Percentiles rank a stretch among this genome's conserved stretches.
Evolutionary conservation across 2,888 invertebrate species (phyloP).

Genomic region (Arge pagana): DNA sequence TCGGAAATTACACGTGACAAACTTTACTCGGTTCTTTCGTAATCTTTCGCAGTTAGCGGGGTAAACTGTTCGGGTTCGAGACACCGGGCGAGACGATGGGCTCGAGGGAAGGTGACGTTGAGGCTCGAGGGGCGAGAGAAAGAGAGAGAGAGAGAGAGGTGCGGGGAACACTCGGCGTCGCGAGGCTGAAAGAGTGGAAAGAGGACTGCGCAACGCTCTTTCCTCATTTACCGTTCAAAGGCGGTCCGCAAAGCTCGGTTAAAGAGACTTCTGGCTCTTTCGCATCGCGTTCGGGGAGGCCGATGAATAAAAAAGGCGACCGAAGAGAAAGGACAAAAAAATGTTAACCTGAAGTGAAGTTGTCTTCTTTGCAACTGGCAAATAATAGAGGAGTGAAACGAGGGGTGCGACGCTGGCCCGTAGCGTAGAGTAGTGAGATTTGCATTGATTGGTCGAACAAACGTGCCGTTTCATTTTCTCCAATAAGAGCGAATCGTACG

Average conservation of each 20-base stretch:
- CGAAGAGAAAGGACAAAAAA: slow-evolving; percentile 29
- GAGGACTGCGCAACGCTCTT: slow-evolving; percentile 28
- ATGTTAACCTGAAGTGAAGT: slow-evolving; percentile 28
- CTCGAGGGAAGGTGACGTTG: neutral
- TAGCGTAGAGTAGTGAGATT: too few relatives aligned
- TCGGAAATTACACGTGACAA: slow-evolving; percentile 22
- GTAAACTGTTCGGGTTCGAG: slow-evolving; percentile 16
- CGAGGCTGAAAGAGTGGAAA: slow-evolving; percentile 27
- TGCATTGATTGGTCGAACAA: slow-evolving; percentile 23
- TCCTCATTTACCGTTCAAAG: slow-evolving; percentile 36
- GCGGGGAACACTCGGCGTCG: slow-evolving; percentile 19
- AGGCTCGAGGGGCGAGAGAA: slow-evolving; percentile 12
- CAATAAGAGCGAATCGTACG: too few relatives aligned
- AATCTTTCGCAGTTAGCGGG: slow-evolving; percentile 27
- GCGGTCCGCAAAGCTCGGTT: slow-evolving; percentile 27
- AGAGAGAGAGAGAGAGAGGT: slow-evolving; percentile 25
- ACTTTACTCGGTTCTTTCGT: slow-evolving; percentile 29
- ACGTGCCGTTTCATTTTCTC: too few relatives aligned
- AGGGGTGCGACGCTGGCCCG: too few relatives aligned
- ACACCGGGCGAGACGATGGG: slow-evolving; percentile 10
- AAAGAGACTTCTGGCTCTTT: slow-evolving; percentile 37
- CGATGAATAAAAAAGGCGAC: slow-evolving; percentile 14
- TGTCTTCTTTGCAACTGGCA: slow-evolving; percentile 36
- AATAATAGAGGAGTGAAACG: too few relatives aligned
- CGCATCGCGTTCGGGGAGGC: slow-evolving; percentile 33